phyloP scores from a whole-genome alignment of 2,113 vertebrate genomes.

The Brienomyrus brachyistius region DNA sequence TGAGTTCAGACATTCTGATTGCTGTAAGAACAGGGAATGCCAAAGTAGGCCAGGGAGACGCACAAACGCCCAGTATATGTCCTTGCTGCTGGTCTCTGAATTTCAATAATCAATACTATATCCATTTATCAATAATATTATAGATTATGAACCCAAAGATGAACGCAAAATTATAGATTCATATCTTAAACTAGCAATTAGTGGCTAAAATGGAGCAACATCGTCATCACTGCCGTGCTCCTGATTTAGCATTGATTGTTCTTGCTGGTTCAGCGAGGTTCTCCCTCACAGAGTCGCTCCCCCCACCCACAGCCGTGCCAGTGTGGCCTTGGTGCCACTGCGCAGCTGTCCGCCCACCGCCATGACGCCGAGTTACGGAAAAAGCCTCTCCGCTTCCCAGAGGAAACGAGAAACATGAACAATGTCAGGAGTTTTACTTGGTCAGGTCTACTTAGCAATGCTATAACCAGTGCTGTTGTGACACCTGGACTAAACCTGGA shows the following conservation, averaged over 20 bases:
- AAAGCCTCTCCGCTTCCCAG: background rate
- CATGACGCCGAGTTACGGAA: background rate
- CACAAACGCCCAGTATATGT: background rate
- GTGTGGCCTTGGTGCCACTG: background rate
- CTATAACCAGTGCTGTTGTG: background rate
- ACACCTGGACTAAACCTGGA: background rate
- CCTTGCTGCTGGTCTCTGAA: background rate
- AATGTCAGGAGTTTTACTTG: background rate
- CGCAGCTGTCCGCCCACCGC: background rate
- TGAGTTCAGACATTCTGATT: slow-evolving; percentile 30
- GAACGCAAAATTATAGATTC: background rate
- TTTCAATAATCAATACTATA: background rate
- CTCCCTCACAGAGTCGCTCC: background rate
- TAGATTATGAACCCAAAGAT: background rate
- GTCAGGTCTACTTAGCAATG: background rate
- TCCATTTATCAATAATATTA: background rate
- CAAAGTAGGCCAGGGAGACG: slow-evolving; percentile 50
- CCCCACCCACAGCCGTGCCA: background rate
- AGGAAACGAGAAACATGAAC: background rate
- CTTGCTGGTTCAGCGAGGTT: background rate
- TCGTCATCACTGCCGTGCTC: background rate
- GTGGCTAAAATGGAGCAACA: background rate
- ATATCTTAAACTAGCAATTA: background rate
- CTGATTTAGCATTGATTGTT: background rate
- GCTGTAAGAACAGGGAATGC: slow-evolving; percentile 41